Base-by-base conservation (phyloP, 1,140 invertebrate species). In the Drosophila baimaii region DNA sequence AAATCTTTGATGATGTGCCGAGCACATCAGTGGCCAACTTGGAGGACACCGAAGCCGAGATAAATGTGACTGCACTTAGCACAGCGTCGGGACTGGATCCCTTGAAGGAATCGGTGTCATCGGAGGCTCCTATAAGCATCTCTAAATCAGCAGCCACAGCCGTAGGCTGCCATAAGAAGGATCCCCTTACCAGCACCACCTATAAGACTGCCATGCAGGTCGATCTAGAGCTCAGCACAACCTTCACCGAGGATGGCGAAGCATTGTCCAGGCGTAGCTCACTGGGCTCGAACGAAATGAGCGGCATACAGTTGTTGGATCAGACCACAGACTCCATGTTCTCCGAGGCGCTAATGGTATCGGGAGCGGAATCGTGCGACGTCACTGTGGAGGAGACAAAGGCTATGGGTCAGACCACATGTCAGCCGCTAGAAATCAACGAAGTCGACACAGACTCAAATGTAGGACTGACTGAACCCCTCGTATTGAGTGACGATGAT, bases 241-340 rank as follows among this genome's bases (percentile, higher is more conserved):
- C 25, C n/a, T 23, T 56, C 0, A 29, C 23, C 2, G 41, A 79
- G 35, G 55, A 39, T 0, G 33, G 21, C 0, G 23, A n/a, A 8
- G 9, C 5, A 8, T 2, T 19, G 29, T 51, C 44, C 1, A 61
- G 47, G 43, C 21, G 27, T 0, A 44, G 13, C 15, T 63, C 80
- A 5, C 25, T 59, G 2, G n/a, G 51, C 9, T 31, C 57, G 0
- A 61, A 72, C 21, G 85, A 91, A 27, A 71, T 91, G 51, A 91
- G 90, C 19, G 90, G 90, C n/a, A 79, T 91, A n/a, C 78, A 90
- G 33, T 37, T 79, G n/a, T 46, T 91, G 3, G 90, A 91, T 71
- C 79, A 90, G 43, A 81, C 84, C 3, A 68, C 71, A 1, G 90
- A 88, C 25, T 91, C 85, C 0, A 75, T 84, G 39, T 76, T 82